Conservation (phyloP, 2,888 invertebrate species). For the Ramazzottius varieornatus region DNA sequence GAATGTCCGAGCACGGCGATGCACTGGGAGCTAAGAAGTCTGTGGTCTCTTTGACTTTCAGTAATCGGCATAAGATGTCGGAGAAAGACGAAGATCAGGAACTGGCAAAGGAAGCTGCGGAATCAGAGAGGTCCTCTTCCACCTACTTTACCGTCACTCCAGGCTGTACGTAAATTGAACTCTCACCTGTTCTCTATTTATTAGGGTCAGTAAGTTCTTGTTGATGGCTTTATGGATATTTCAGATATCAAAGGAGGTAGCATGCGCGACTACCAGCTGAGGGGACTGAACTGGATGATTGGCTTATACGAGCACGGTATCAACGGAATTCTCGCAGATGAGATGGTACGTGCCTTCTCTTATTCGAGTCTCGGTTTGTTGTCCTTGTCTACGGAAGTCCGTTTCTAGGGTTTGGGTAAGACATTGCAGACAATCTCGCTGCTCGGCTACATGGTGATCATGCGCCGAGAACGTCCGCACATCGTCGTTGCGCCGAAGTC, state of each 20-base stretch:
- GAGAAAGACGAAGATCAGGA: conserved; percentile 99
- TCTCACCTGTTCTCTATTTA: too few species aligned
- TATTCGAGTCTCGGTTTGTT: too few species aligned
- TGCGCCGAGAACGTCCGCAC: conserved; percentile 36
- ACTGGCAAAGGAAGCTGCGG: conserved; percentile 41
- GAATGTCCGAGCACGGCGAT: too few species aligned
- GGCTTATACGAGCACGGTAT: conserved; percentile 73
- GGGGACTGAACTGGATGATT: conserved; percentile 98
- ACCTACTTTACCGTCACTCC: background rate
- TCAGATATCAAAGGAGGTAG: conserved; percentile 58
- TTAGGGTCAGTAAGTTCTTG: too few species aligned
- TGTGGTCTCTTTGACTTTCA: conserved; percentile 23
- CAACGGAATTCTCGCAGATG: conserved; percentile 1
- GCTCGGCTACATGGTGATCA: conserved; percentile 33
- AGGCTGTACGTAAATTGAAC: background rate
- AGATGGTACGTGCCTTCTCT: background rate
- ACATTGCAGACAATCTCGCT: conserved; percentile 93
- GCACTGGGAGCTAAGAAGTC: too few species aligned
- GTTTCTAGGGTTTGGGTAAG: conserved; percentile 58
- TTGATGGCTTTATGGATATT: too few species aligned
- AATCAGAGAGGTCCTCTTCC: background rate
- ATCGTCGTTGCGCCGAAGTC: conserved; percentile 97
- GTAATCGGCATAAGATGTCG: conserved; percentile 82
- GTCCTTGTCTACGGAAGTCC: too few species aligned
- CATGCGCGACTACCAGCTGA: conserved; percentile 84